These are phyloP conservation scores for Eidolon dupreanum DNA, from an alignment of 2,797 vertebrate species.

Conservation along the genomic window DNA sequence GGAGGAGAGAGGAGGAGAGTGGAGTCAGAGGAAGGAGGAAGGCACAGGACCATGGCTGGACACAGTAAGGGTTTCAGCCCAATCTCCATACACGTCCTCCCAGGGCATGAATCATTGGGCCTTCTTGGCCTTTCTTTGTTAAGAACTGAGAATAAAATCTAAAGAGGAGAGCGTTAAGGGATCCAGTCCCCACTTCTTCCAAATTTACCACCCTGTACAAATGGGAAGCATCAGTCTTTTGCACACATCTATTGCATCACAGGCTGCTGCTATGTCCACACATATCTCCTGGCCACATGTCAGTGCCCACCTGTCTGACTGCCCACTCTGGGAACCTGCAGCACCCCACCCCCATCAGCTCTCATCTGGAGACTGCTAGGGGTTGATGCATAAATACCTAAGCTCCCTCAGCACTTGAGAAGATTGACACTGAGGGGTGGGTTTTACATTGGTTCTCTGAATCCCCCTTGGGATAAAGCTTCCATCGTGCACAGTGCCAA, in stretches of 20 bases:
- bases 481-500: background rate
- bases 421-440: background rate
- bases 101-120: fast-evolving
- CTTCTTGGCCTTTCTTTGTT: background rate
- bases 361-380: no score
- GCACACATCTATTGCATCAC: no score
- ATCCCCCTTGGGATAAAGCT: background rate
- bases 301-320: no score
- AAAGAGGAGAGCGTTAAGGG: background rate
- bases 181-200: background rate
- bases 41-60: fast-evolving
- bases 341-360: no score
- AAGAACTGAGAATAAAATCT: background rate
- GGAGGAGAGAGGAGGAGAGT: background rate
- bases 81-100: fast-evolving
- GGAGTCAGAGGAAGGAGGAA: background rate
- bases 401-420: no score
- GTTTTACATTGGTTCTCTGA: background rate
- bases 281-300: fast-evolving
- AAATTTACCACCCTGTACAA: background rate
- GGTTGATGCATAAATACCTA: fast-evolving
- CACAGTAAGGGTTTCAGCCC: fast-evolving
- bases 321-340: fast-evolving
- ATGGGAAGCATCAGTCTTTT: fast-evolving
- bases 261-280: no score